phyloP scores from a whole-genome alignment of 2,113 vertebrate species.

The Candoia aspera region DNA sequence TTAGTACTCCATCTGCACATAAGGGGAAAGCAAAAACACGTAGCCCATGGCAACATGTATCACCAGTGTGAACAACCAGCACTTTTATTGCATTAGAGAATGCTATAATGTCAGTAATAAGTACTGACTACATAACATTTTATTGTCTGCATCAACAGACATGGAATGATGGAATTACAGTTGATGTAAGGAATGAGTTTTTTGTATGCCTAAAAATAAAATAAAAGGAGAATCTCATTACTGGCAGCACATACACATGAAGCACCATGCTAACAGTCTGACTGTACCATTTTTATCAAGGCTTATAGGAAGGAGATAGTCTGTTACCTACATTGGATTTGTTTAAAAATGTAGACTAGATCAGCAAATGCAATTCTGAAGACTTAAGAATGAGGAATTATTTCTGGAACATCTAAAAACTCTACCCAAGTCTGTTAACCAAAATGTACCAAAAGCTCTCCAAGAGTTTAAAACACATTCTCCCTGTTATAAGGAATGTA shows the following conservation, averaged over 20 bases:
- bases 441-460: constrained; percentile 67
- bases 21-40: constrained; percentile 47
- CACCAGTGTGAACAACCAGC: constrained; percentile 91
- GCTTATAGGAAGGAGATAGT: constrained; percentile 69
- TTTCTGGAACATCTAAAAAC: constrained; percentile 64
- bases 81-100: constrained; percentile 99
- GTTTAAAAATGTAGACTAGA: constrained; percentile 47
- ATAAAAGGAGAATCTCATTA: constrained; percentile 68
- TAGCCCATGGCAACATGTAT: constrained; percentile 75
- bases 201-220: constrained; percentile 76
- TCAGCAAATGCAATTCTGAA: constrained; percentile 65
- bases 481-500: constrained; percentile 61
- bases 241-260: constrained; percentile 82
- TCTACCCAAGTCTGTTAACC: constrained; percentile 59
- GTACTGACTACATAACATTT: constrained; percentile 92
- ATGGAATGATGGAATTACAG: constrained; percentile 94
- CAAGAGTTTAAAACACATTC: constrained; percentile 52
- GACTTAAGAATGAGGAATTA: constrained; percentile 60
- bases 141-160: constrained; percentile 93
- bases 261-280: constrained; percentile 81
- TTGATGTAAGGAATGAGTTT: constrained; percentile 91
- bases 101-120: constrained; percentile 89
- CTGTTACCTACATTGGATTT: constrained; percentile 61
- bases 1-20: neutral
- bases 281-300: constrained; percentile 77